Percentiles rank a stretch among this genome's conserved stretches.
These are phyloP conservation scores for Unio delphinus DNA, from an alignment of 2,888 invertebrate genomes.

Conservation along the genomic window DNA sequence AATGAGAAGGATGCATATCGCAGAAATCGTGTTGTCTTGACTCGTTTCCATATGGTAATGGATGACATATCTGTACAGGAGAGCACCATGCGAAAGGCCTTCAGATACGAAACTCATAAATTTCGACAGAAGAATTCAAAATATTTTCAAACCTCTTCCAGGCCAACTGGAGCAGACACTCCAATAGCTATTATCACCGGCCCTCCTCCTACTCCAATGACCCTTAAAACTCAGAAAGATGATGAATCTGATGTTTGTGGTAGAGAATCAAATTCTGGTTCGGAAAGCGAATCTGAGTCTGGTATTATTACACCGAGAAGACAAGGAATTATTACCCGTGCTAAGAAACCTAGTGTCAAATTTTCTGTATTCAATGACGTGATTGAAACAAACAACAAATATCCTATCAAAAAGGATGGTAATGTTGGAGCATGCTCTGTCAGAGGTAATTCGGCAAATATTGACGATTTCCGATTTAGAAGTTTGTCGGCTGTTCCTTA, in stretches of 20 bases:
- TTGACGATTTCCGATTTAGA: slow-evolving; percentile 10
- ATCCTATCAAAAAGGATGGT: neutral
- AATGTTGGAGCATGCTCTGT: no score
- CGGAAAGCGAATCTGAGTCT: slow-evolving; percentile 4
- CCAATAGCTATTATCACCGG: neutral
- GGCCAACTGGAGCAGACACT: no score
- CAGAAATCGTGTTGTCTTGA: slow-evolving; percentile 40
- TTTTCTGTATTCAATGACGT: slow-evolving; percentile 30
- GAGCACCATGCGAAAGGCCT: slow-evolving; percentile 20
- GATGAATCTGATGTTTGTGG: slow-evolving; percentile 5
- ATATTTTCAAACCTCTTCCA: slow-evolving; percentile 1
- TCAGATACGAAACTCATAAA: slow-evolving; percentile 39
- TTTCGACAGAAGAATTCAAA: slow-evolving; percentile 26
- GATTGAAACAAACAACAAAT: slow-evolving; percentile 13
- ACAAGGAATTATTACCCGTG: slow-evolving; percentile 27
- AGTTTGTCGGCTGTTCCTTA: slow-evolving; percentile 26
- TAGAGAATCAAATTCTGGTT: slow-evolving; percentile 2
- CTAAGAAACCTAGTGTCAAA: slow-evolving; percentile 29
- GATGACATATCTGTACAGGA: slow-evolving; percentile 33
- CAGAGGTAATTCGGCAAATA: neutral
- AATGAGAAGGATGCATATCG: slow-evolving; percentile 43
- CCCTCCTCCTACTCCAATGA: neutral
- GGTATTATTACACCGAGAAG: slow-evolving; percentile 10
- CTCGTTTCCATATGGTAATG: slow-evolving; percentile 33
- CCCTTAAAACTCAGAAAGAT: neutral